Evolutionary conservation across 2,113 vertebrate species (phyloP), one percentile per base, ranked within the genome.

Genomic region (Tauraco erythrolophus): DNA sequence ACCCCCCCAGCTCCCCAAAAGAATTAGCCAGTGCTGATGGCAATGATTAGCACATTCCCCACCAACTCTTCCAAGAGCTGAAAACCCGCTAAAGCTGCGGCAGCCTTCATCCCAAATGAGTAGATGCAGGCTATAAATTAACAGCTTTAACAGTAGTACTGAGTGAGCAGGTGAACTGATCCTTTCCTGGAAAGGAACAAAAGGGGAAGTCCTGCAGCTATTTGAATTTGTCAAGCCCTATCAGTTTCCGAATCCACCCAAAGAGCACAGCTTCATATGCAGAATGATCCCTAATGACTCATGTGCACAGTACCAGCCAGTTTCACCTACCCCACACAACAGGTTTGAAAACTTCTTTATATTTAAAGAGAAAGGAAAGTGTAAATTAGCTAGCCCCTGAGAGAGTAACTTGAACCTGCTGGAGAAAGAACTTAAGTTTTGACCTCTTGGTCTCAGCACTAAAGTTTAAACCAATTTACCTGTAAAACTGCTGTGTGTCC

Each of bases 181-280:
- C 25, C 22, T 39, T 91, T 88, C 91, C 74, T 93, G 91, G 70
- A 61, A 75, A 89, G 88, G 88, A 61, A 79, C 76, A 75, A 78
- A 66, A 89, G 93, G 93, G 95, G 88, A 96, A 93, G 41, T 83
- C 88, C 95, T 86, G 76, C 66, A 89, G 91, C 76, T 50, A 69
- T 91, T 50, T 81, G 65, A 78, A 64, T 84, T n/a, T 56, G 46
- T 78, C 90, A 46, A 56, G 39, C 39, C 43, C 87, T 69, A 37
- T 31, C 16, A 3, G 75, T 83, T 93, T 78, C 80, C 56, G 74
- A 4, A 68, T 8, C 94, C 75, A 51, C 78, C 60, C 84, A 41
- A 45, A 53, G 57, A 56, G 27, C 71, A 17, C 43, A 45, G 57
- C 65, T 80, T 76, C 50, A 25, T 4, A 41, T 41, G 82, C 43